Conservation (phyloP, 2,797 vertebrate species). For the Girardinus metallicus region DNA sequence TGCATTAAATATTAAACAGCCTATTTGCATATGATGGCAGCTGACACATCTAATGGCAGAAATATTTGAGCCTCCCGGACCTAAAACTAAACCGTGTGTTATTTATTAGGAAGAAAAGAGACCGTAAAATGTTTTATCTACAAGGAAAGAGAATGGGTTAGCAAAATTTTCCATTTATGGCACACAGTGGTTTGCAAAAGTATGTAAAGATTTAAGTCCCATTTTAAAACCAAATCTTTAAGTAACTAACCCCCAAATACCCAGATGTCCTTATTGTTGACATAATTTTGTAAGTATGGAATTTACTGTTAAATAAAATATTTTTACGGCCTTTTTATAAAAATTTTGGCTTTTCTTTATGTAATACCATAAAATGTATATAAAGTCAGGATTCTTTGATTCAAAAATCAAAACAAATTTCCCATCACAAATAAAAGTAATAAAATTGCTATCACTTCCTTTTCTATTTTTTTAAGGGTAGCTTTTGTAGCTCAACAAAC, state of each 20-base stretch:
- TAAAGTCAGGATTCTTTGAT: not conserved
- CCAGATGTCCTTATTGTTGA: no score
- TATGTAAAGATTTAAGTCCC: not conserved
- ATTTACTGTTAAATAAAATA: no score
- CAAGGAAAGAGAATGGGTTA: not conserved
- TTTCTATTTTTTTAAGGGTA: not conserved
- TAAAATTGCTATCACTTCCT: not conserved
- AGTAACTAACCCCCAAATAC: no score
- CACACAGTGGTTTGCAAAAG: not conserved
- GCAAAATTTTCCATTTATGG: constrained; percentile 14
- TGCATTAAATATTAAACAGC: constrained; percentile 9
- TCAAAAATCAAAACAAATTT: not conserved
- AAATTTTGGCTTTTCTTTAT: not conserved
- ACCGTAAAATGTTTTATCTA: constrained; percentile 8
- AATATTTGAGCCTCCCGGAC: not conserved
- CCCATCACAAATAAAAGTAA: not conserved
- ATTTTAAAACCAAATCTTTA: not conserved
- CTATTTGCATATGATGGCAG: constrained; percentile 1
- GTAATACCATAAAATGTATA: not conserved
- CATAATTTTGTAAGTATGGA: no score
- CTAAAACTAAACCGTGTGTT: not conserved
- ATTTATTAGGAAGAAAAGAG: not conserved
- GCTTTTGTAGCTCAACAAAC: not conserved
- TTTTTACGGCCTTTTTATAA: no score
- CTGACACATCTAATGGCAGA: not conserved